Conservation (phyloP, 1,140 invertebrate genomes). For the Sarcophaga bullata region DNA sequence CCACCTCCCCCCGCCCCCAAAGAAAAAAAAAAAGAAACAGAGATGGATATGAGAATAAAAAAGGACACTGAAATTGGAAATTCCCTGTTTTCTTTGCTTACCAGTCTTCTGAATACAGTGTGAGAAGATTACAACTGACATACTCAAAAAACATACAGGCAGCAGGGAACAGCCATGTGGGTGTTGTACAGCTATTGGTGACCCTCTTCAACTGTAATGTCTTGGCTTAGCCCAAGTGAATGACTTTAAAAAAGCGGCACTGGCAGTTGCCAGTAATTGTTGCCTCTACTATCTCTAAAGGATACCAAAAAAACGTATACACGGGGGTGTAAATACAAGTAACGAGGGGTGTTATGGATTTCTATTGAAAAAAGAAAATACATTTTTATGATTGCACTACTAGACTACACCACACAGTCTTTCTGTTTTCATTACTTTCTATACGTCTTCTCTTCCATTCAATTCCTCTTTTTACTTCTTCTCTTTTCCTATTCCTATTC, state of each 20-base stretch:
- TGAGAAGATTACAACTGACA: background rate
- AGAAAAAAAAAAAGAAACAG: background rate
- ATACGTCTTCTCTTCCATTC: background rate
- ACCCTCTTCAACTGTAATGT: slow-evolving; percentile 30
- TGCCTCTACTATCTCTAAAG: too few relatives aligned
- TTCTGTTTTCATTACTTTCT: background rate
- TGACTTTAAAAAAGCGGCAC: slow-evolving; percentile 13
- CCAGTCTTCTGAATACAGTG: background rate
- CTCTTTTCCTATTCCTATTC: background rate
- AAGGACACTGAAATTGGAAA: background rate
- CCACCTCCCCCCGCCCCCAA: too few relatives aligned
- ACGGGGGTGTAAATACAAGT: too few relatives aligned
- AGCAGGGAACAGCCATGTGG: background rate
- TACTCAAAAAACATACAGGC: background rate
- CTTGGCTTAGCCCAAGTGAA: slow-evolving; percentile 39
- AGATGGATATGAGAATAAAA: background rate
- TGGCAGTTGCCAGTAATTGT: too few relatives aligned
- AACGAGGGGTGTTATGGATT: too few relatives aligned
- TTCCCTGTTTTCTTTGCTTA: too few relatives aligned
- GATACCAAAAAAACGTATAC: too few relatives aligned
- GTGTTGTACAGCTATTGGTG: background rate
- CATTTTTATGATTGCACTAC: slow-evolving; percentile 32
- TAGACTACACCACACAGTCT: background rate
- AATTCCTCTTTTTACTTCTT: background rate
- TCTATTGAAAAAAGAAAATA: too few relatives aligned